A percentile compares a stretch with the other conserved stretches of the same genome.
phyloP scores from a whole-genome alignment of 2,113 vertebrate genomes.

The Myodes glareolus region DNA sequence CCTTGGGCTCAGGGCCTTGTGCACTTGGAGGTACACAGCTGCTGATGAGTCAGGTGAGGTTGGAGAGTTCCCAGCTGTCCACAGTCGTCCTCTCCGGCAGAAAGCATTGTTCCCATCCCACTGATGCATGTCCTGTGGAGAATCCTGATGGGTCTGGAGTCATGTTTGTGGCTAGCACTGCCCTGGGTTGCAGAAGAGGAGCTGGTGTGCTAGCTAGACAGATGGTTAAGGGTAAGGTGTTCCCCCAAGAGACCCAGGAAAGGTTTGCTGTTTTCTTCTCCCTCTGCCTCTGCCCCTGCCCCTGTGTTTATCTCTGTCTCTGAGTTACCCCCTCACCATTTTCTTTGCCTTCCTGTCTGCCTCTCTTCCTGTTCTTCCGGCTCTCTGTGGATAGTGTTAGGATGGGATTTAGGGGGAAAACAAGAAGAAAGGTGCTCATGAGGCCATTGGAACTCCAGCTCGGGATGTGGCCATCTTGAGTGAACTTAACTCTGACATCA shows the following conservation, averaged over 20 bases:
- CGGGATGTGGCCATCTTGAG: not conserved
- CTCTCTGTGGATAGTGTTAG: not conserved
- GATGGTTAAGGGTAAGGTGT: not conserved
- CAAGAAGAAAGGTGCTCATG: not conserved
- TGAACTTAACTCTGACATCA: not conserved
- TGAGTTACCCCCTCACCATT: not conserved
- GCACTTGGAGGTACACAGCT: conserved; percentile 29
- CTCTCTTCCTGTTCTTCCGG: not conserved
- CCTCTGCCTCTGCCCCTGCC: not conserved
- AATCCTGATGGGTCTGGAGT: not conserved
- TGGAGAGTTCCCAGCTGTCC: conserved; percentile 1
- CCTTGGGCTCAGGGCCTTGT: not conserved
- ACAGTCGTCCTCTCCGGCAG: not conserved
- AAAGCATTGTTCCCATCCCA: not conserved
- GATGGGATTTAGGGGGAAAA: not conserved
- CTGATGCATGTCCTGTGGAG: not conserved
- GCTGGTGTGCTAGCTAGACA: not conserved
- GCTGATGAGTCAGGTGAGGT: not conserved
- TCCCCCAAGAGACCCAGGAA: not conserved
- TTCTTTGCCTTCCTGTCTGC: not conserved
- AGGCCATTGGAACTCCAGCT: not conserved
- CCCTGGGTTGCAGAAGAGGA: not conserved
- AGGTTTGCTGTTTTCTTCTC: not conserved
- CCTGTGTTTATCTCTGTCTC: not conserved
- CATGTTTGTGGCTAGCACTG: not conserved